Conservation (phyloP, 2,888 invertebrate genomes). For the Anarsia innoxiella region DNA sequence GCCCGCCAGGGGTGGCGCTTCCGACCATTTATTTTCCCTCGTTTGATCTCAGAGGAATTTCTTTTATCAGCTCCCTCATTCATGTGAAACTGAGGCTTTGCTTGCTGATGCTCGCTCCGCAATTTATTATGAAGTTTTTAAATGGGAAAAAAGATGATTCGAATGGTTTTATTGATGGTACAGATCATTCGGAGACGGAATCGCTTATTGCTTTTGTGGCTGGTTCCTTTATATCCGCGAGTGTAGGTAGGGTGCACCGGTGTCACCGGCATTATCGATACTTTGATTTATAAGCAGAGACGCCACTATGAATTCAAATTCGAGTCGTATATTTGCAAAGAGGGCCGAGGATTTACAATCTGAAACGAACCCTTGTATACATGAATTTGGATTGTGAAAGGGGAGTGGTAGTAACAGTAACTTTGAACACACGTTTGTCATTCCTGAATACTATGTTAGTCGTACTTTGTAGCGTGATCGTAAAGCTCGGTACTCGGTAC, state of each 20-base stretch:
- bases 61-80: slow-evolving; percentile 52
- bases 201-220: slow-evolving; percentile 18
- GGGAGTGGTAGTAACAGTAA: neutral
- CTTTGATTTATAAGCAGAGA: slow-evolving; percentile 8
- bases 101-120: slow-evolving; percentile 18
- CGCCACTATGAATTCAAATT: slow-evolving; percentile 6
- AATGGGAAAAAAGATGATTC: slow-evolving; percentile 23
- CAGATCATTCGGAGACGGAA: slow-evolving; percentile 15
- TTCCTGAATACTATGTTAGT: slow-evolving; percentile 4
- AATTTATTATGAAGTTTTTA: slow-evolving; percentile 26
- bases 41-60: slow-evolving; percentile 50
- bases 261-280: slow-evolving; percentile 8
- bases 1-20: slow-evolving; percentile 21
- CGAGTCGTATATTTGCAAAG: slow-evolving; percentile 2
- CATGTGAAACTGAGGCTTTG: slow-evolving; percentile 36
- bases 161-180: slow-evolving; percentile 22
- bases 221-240: slow-evolving; percentile 10
- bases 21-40: slow-evolving; percentile 43
- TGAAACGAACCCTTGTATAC: slow-evolving; percentile 7
- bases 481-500: slow-evolving; percentile 1
- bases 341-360: slow-evolving; percentile 6
- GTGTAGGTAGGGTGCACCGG: too few species aligned
- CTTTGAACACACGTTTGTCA: slow-evolving; percentile 7
- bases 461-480: slow-evolving; percentile 4
- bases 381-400: slow-evolving; percentile 7